These are phyloP conservation scores for Hydropsyche betteni DNA, from an alignment of 2,888 invertebrate species.

Conservation along the genomic window DNA sequence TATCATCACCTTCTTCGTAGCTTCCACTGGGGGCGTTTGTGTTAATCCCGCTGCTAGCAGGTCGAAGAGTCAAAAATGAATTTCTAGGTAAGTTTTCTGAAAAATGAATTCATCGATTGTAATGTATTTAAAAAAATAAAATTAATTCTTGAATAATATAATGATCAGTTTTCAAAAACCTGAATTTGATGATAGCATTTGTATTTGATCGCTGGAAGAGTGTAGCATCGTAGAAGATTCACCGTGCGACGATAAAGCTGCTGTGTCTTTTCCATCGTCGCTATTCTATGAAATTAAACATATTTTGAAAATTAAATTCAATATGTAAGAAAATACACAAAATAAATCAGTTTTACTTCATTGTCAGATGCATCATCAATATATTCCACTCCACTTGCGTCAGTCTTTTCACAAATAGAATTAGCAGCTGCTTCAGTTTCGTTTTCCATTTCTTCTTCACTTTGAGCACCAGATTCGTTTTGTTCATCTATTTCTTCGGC, in stretches of 20 bases:
- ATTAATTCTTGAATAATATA: too few relatives aligned
- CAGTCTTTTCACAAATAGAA: constrained; percentile 60
- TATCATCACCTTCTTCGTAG: constrained; percentile 66
- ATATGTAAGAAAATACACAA: background rate
- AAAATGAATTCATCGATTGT: too few relatives aligned
- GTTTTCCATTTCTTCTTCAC: constrained; percentile 82
- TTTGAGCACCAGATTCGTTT: constrained; percentile 62
- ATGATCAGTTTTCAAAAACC: background rate
- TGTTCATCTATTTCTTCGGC: constrained; percentile 80
- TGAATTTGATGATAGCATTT: background rate
- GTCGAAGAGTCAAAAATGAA: constrained; percentile 55
- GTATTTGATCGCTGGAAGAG: background rate
- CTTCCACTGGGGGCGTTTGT: constrained; percentile 53
- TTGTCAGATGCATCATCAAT: constrained; percentile 2
- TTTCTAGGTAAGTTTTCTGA: background rate
- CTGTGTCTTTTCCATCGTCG: background rate
- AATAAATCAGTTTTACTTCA: background rate
- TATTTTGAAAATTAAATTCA: background rate
- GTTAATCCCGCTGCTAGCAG: background rate
- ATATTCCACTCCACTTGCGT: constrained; percentile 54
- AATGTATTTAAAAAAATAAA: too few relatives aligned
- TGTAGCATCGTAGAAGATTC: background rate
- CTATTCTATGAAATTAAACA: background rate
- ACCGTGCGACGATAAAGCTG: background rate
- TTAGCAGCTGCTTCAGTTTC: constrained; percentile 82